phyloP scores from a whole-genome alignment of 2,888 invertebrate genomes.

The Podotricha telesiphe region DNA sequence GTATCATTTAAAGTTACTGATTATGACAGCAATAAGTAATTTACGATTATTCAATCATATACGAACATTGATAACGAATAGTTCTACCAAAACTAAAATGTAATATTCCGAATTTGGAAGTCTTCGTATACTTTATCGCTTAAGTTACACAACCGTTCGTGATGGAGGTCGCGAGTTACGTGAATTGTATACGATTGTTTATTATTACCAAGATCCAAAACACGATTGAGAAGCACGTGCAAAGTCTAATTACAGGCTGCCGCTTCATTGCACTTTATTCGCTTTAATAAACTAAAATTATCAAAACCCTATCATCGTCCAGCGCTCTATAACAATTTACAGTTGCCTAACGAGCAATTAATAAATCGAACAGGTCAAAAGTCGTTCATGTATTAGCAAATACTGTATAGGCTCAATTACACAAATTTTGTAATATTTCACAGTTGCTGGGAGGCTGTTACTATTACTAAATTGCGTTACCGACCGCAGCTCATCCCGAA shows the following conservation, averaged over 20 bases:
- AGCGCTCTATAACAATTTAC: constrained; percentile 31
- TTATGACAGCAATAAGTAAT: neutral
- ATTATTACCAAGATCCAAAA: constrained; percentile 53
- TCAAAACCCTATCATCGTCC: constrained; percentile 31
- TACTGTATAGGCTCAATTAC: constrained; percentile 46
- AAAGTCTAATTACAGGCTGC: constrained; percentile 54
- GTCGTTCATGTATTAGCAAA: constrained; percentile 43
- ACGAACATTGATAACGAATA: neutral
- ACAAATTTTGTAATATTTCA: constrained; percentile 46
- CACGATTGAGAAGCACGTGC: constrained; percentile 52
- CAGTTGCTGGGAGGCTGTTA: constrained; percentile 46
- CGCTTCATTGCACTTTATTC: constrained; percentile 52
- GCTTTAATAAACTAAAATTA: constrained; percentile 48
- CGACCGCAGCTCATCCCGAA: constrained; percentile 59
- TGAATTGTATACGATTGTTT: constrained; percentile 55
- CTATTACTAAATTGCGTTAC: constrained; percentile 42
- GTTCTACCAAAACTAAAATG: constrained; percentile 20
- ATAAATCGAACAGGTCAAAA: constrained; percentile 43
- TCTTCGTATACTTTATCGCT: constrained; percentile 37
- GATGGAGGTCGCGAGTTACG: constrained; percentile 69
- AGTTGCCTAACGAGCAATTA: constrained; percentile 36
- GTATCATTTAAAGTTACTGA: neutral
- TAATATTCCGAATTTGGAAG: constrained; percentile 36
- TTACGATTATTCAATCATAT: neutral
- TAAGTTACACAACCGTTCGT: constrained; percentile 42